These are phyloP conservation scores for Mionectes macconnelli DNA, from an alignment of 2,113 vertebrate species.

Conservation along the genomic window DNA sequence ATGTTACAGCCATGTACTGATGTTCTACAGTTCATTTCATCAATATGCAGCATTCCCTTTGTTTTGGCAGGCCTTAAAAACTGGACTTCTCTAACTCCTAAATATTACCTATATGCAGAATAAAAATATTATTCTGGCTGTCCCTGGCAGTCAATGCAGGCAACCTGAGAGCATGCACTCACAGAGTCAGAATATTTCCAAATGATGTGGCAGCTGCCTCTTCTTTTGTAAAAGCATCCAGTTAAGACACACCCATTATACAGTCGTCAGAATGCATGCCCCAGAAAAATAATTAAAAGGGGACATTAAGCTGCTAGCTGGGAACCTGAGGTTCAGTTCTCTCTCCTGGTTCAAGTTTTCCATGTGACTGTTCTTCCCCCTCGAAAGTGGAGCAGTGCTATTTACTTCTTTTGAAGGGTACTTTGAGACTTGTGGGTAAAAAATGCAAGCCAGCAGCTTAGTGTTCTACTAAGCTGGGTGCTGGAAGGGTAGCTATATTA, in stretches of 20 bases:
- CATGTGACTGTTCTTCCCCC: background rate
- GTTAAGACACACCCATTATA: background rate
- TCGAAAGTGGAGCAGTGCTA: conserved; percentile 22
- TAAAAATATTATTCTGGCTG: background rate
- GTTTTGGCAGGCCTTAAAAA: background rate
- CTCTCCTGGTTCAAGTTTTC: conserved; percentile 15
- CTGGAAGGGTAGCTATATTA: background rate
- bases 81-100: background rate
- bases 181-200: background rate
- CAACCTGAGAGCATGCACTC: background rate
- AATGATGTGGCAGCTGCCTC: background rate
- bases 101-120: background rate
- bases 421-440: conserved; percentile 35
- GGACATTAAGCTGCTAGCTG: background rate
- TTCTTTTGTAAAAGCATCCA: background rate
- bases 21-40: background rate
- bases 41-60: background rate
- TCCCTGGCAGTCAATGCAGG: background rate
- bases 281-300: conserved; percentile 28
- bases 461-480: background rate
- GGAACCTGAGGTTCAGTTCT: background rate
- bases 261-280: background rate
- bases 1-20: background rate
- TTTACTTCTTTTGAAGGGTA: conserved; percentile 36
- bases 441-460: conserved; percentile 40